phyloP scores from a whole-genome alignment of 2,888 invertebrate genomes.

The Lucinisca nassula region DNA sequence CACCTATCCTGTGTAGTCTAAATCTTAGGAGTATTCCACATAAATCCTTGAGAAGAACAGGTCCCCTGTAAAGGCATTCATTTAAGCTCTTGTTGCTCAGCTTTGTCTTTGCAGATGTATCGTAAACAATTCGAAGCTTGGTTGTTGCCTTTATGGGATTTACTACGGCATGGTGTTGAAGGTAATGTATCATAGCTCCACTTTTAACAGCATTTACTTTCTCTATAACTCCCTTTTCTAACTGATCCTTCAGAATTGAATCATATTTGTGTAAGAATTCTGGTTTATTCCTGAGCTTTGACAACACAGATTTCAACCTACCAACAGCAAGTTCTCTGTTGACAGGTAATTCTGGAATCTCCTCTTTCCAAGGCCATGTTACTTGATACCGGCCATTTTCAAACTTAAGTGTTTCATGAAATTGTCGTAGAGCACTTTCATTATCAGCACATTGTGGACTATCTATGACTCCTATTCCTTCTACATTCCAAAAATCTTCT shows the following conservation, averaged over 20 bases:
- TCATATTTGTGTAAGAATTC: conserved; percentile 37
- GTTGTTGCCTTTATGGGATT: conserved; percentile 11
- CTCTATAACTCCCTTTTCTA: conserved; percentile 32
- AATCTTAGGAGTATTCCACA: conserved; percentile 26
- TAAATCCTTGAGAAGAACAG: conserved; percentile 17
- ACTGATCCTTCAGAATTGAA: conserved; percentile 32
- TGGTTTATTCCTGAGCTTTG: conserved; percentile 24
- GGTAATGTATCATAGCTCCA: conserved; percentile 5
- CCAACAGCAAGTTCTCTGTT: conserved; percentile 37
- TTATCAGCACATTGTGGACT: background rate
- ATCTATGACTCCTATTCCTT: conserved; percentile 35
- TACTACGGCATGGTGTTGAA: conserved; percentile 31
- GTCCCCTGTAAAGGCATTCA: conserved; percentile 25
- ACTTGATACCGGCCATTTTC: conserved; percentile 37
- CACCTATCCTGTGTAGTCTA: conserved; percentile 1
- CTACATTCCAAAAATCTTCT: conserved; percentile 52
- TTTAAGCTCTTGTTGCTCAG: conserved; percentile 16
- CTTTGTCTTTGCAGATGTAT: conserved; percentile 18
- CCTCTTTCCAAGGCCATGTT: conserved; percentile 46
- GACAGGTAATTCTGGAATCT: conserved; percentile 7
- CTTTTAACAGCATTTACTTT: background rate
- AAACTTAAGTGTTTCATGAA: conserved; percentile 28
- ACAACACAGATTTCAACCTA: conserved; percentile 20
- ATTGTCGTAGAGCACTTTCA: conserved; percentile 14
- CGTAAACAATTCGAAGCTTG: conserved; percentile 22